Percentiles rank a stretch among this genome's conserved stretches.
Evolutionary conservation across 2,888 invertebrate genomes (phyloP).

Genomic region (Endomychus coccineus): DNA sequence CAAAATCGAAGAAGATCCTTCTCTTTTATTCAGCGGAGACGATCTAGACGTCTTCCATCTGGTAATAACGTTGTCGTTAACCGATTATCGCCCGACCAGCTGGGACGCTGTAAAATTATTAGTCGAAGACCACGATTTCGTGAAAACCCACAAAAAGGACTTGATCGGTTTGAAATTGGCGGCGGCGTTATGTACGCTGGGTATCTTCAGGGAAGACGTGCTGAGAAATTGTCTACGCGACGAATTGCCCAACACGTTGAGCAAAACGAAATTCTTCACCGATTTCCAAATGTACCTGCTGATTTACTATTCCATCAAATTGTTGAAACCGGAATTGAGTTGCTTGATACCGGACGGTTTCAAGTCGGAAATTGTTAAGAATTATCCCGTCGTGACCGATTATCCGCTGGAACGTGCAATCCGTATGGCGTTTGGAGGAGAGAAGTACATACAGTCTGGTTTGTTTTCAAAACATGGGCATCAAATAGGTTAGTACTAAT

Average conservation of each 20-base stretch:
- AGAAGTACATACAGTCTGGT: slow-evolving; percentile 48
- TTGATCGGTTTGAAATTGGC: slow-evolving; percentile 47
- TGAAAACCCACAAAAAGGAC: slow-evolving; percentile 16
- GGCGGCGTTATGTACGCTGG: slow-evolving; percentile 52
- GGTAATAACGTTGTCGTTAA: slow-evolving; percentile 46
- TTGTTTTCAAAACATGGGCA: slow-evolving; percentile 45
- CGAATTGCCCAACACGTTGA: slow-evolving; percentile 41
- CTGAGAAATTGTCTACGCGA: slow-evolving; percentile 48
- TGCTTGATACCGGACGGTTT: slow-evolving; percentile 38
- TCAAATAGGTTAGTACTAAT: slow-evolving; percentile 30
- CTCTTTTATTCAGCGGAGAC: slow-evolving; percentile 40
- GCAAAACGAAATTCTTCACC: slow-evolving; percentile 23
- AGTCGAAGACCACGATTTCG: slow-evolving; percentile 21
- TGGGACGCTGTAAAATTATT: slow-evolving; percentile 47
- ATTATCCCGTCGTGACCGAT: slow-evolving; percentile 37
- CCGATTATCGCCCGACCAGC: slow-evolving; percentile 53
- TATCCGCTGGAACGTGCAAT: slow-evolving; percentile 47
- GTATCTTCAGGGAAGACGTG: slow-evolving; percentile 50
- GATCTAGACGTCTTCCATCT: slow-evolving; percentile 45
- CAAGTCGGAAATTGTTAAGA: slow-evolving; percentile 37
- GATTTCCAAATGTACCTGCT: slow-evolving; percentile 26
- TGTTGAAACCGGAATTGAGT: slow-evolving; percentile 32
- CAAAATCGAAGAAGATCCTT: slow-evolving; percentile 43
- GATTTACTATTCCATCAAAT: slow-evolving; percentile 48
- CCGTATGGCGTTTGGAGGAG: slow-evolving; percentile 51